Percentiles rank a stretch among this genome's conserved stretches.
phyloP scores from a whole-genome alignment of 1,140 invertebrate genomes.

The Psix sp. region DNA sequence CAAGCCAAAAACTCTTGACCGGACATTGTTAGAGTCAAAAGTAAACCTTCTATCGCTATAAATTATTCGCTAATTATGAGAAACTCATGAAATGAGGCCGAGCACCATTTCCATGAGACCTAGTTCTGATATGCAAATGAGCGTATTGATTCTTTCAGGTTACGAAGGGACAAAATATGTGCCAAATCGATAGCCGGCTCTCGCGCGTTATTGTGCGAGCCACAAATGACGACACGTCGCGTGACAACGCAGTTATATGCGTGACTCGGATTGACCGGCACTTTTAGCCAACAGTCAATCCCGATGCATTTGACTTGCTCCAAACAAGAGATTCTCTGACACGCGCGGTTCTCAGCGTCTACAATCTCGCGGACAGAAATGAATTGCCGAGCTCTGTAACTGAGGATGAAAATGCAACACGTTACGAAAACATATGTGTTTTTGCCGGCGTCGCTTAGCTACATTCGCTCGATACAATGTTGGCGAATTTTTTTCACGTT shows the following conservation, averaged over 20 bases:
- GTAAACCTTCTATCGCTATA: conserved; percentile 1
- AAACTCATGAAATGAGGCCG: conserved; percentile 43
- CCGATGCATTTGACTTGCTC: no score
- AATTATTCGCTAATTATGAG: conserved; percentile 32
- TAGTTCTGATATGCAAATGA: conserved; percentile 56
- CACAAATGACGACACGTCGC: no score
- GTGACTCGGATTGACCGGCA: conserved; percentile 10
- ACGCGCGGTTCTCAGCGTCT: no score
- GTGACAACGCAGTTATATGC: conserved; percentile 42
- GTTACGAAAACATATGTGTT: conserved; percentile 57
- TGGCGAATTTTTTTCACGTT: conserved; percentile 58
- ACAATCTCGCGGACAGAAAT: neutral
- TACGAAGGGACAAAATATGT: conserved; percentile 66
- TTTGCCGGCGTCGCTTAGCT: conserved; percentile 72
- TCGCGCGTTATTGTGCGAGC: conserved; percentile 32
- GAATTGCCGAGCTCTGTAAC: neutral
- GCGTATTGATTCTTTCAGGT: conserved; percentile 49
- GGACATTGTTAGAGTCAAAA: neutral
- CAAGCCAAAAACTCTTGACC: neutral
- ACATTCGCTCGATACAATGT: conserved; percentile 70
- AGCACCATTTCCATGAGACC: conserved; percentile 41
- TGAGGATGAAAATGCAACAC: conserved; percentile 32
- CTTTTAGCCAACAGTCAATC: no score
- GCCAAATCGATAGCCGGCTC: conserved; percentile 66
- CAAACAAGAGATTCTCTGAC: no score